phyloP scores from a whole-genome alignment of 2,797 vertebrate genomes.

The Phalloptychus januarius region DNA sequence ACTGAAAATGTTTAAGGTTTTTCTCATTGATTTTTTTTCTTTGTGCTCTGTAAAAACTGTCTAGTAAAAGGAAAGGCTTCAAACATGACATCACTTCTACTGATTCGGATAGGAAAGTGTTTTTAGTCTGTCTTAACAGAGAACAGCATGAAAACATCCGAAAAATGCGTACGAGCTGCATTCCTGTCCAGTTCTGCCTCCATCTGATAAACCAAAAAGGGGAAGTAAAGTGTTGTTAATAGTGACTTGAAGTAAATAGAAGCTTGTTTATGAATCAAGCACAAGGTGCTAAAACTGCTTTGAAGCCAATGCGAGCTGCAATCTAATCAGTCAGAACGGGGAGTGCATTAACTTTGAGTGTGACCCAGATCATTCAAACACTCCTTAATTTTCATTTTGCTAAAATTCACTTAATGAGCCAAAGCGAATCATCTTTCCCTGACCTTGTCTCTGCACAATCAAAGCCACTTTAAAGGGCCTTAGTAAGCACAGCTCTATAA shows the following conservation, averaged over 20 bases:
- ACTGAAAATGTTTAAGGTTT: background rate
- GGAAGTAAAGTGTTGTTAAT: constrained; percentile 34
- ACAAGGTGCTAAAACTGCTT: constrained; percentile 39
- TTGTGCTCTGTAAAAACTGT: background rate
- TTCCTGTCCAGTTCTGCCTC: constrained; percentile 48
- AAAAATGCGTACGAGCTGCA: constrained; percentile 46
- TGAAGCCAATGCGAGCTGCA: constrained; percentile 43
- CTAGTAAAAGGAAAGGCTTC: constrained; percentile 4
- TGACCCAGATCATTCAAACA: constrained; percentile 13
- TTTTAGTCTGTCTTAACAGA: constrained; percentile 23
- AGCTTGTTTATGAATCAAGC: constrained; percentile 32
- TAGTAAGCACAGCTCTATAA: constrained; percentile 25
- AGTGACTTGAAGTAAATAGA: constrained; percentile 41
- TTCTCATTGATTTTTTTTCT: background rate
- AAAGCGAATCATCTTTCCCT: constrained; percentile 24
- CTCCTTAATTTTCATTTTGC: constrained; percentile 8
- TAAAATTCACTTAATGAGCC: constrained; percentile 25
- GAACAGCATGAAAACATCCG: constrained; percentile 45
- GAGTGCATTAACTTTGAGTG: constrained; percentile 5
- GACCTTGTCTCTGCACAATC: constrained; percentile 2
- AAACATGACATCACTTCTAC: constrained; percentile 1
- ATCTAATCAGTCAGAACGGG: background rate
- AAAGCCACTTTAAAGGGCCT: constrained; percentile 29
- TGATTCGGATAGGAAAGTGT: background rate
- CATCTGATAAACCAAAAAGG: constrained; percentile 38